Evolutionary conservation across 2,113 vertebrate species (phyloP), one percentile per base, ranked within the genome.

Genomic region (Nibea coibor): DNA sequence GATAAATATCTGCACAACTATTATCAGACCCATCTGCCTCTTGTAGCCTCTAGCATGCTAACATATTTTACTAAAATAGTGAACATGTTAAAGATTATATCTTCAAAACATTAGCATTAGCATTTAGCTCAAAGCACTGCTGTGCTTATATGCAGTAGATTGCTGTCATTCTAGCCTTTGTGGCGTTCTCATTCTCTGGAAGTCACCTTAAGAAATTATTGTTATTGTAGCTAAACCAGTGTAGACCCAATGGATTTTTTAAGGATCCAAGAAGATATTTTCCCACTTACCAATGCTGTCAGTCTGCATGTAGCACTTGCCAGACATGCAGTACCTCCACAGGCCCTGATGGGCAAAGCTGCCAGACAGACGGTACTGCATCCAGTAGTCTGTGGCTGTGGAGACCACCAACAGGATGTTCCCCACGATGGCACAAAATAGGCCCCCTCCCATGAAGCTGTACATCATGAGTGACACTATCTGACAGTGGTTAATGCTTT

Each of bases 361-460:
- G 51, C 97, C 96, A 0, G 96, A 96, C 79, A 97, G 87, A 42
- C 96, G 95, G 83, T 97, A 97, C 90, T 97, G 97, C 96, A 97
- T 97, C 97, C 97, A 97, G 93, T 96, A 97, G 89, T 97, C 97
- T 0, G 97, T 97, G 0, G 96, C 96, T 0, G 96, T 96, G 77
- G 96, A 96, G 64, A 97, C 96, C 89, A 96, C 95, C 91, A 97
- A 81, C 58, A 97, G 94, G 91, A 97, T 95, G 92, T 97, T 97
- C 50, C 95, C 97, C 89, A 97, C 95, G 12, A 96, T 95, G 93
- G 97, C 96, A 73, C 97, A 97, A 88, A 97, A 97, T 42, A 97
- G 95, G 68, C 97, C 96, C 26, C 96, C 96, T 91, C 96, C 96
- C 96, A 97, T 96, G 88, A 97, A 97, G 90, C 96, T 97, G 95